Evolutionary conservation across 2,888 invertebrate species (phyloP).

Genomic region (Pecten maximus): DNA sequence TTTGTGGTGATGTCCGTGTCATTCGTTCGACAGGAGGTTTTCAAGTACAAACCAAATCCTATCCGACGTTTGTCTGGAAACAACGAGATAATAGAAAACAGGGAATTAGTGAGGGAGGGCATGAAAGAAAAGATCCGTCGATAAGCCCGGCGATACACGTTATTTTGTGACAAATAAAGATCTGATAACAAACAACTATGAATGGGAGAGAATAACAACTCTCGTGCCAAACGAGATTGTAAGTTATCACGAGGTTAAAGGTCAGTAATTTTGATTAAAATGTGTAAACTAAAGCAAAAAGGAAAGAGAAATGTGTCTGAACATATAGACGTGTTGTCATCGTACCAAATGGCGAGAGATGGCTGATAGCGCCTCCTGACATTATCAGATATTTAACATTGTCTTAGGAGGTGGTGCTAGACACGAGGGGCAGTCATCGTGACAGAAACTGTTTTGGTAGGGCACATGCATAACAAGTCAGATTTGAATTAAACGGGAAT

Average conservation of each 20-base stretch:
- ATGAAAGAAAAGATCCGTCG: neutral
- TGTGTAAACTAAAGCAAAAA: neutral
- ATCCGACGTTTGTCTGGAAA: neutral
- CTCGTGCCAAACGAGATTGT: conserved; percentile 35
- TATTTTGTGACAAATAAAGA: conserved; percentile 33
- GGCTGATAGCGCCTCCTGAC: neutral
- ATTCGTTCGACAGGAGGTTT: neutral
- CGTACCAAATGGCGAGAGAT: neutral
- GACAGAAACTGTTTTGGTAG: neutral
- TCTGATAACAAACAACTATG: neutral
- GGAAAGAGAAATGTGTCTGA: neutral
- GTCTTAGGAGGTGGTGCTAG: conserved; percentile 24
- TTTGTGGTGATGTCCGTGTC: conserved; percentile 5
- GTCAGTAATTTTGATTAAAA: neutral
- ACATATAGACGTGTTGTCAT: conserved; percentile 10
- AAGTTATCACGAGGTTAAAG: neutral
- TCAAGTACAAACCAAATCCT: conserved; percentile 8
- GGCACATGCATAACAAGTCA: neutral
- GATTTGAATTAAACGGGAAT: no score
- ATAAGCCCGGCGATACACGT: conserved; percentile 15
- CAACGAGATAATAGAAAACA: neutral
- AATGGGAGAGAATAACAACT: neutral
- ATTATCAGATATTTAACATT: neutral
- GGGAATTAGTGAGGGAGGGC: conserved; percentile 23
- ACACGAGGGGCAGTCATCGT: neutral